Conservation (phyloP, 2,888 invertebrate species). For the Heliconius ethilla region DNA sequence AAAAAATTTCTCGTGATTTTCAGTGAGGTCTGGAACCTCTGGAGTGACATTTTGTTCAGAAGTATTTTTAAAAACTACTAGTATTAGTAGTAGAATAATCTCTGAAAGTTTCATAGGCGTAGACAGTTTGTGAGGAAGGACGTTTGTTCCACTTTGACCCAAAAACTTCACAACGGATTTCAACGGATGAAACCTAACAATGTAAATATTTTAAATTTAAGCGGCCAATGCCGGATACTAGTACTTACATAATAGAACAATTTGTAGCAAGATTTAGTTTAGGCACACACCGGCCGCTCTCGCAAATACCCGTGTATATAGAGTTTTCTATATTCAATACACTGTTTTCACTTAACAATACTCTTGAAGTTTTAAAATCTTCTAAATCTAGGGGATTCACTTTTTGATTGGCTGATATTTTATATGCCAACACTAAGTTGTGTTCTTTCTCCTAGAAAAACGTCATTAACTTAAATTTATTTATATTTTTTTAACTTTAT, state of each 20-base stretch:
- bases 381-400: conserved; percentile 41
- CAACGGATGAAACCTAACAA: too few species aligned
- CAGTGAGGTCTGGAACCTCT: too few species aligned
- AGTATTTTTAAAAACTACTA: too few species aligned
- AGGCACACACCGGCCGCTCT: conserved; percentile 48
- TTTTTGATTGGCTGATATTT: conserved; percentile 48
- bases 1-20: too few species aligned
- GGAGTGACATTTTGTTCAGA: too few species aligned
- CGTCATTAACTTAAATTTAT: neutral
- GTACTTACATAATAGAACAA: conserved; percentile 39
- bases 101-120: too few species aligned
- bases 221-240: neutral
- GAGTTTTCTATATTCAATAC: conserved; percentile 29
- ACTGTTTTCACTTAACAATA: conserved; percentile 53
- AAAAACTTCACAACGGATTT: too few species aligned
- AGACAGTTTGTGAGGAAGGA: too few species aligned
- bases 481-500: neutral
- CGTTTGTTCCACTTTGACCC: too few species aligned
- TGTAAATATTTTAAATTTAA: too few species aligned
- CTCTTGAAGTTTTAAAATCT: conserved; percentile 45
- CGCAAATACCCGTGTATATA: conserved; percentile 53
- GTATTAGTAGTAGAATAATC: too few species aligned
- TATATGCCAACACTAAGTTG: conserved; percentile 49
- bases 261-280: conserved; percentile 41
- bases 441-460: conserved; percentile 49